These are phyloP conservation scores for Catharus fuscescens DNA, from an alignment of 2,113 vertebrate genomes.

Conservation along the genomic window DNA sequence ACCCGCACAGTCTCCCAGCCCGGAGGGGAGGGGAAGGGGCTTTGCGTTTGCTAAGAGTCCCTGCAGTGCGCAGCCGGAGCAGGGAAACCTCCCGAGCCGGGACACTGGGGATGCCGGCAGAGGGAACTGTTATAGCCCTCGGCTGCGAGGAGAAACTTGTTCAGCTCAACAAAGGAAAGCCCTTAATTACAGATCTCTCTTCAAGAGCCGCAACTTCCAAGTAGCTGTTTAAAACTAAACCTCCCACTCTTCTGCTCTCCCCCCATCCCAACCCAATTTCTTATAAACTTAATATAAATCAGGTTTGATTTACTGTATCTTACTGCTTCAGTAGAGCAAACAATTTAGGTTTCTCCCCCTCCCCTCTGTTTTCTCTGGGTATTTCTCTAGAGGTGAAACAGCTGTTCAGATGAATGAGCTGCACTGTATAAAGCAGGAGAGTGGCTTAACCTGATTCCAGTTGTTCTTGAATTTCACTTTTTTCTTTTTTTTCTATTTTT, in stretches of 20 bases:
- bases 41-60: too few relatives aligned
- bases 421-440: conserved; percentile 12
- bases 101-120: background rate
- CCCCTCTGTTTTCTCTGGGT: conserved; percentile 43
- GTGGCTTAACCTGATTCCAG: conserved; percentile 53
- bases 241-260: background rate
- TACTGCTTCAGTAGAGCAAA: conserved; percentile 39
- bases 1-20: background rate
- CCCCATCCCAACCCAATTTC: background rate
- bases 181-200: background rate
- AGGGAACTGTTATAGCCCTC: conserved; percentile 45
- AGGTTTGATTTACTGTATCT: conserved; percentile 11
- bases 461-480: conserved; percentile 45
- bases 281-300: background rate
- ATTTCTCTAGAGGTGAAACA: conserved; percentile 65
- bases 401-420: conserved; percentile 63
- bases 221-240: background rate
- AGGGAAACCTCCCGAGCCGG: background rate
- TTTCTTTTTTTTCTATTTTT: too few relatives aligned
- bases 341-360: conserved; percentile 26
- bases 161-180: conserved; percentile 49
- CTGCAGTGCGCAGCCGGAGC: background rate
- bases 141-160: background rate
- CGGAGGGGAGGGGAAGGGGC: background rate
- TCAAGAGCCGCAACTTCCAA: background rate